These are phyloP conservation scores for Puntigrus tetrazona DNA, from an alignment of 2,113 vertebrate genomes.

Conservation along the genomic window DNA sequence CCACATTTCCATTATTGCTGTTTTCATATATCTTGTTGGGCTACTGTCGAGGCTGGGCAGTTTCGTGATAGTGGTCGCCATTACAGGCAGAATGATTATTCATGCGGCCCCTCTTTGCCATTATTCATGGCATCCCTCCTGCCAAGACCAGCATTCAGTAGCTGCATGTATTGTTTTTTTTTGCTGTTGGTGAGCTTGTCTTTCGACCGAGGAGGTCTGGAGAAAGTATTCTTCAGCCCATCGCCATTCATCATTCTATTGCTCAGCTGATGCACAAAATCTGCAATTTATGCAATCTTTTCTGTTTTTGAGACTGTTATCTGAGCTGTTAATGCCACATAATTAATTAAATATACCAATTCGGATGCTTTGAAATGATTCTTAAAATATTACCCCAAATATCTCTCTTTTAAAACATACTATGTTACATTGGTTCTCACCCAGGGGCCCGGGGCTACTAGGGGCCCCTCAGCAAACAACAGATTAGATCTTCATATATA, in stretches of 20 bases:
- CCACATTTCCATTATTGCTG: slow-evolving; percentile 24
- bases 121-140: neutral
- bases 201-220: neutral
- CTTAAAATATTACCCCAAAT: no score
- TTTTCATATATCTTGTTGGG: slow-evolving; percentile 8
- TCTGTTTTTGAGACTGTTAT: no score
- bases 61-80: neutral
- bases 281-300: no score
- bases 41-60: neutral
- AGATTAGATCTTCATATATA: no score
- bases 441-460: no score
- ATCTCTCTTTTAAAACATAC: no score
- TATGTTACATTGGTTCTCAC: no score
- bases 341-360: no score
- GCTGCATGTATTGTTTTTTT: slow-evolving; percentile 1
- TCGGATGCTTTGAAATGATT: no score
- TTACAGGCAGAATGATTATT: neutral
- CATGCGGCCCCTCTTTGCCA: neutral
- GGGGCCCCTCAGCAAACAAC: no score
- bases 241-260: neutral
- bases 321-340: no score
- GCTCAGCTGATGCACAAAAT: neutral
- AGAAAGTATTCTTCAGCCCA: neutral
- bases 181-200: neutral
- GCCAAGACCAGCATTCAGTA: neutral